A percentile compares a stretch with the other conserved stretches of the same genome.
These are phyloP conservation scores for Centruroides sculpturatus DNA, from an alignment of 1,140 invertebrate species.

Conservation along the genomic window DNA sequence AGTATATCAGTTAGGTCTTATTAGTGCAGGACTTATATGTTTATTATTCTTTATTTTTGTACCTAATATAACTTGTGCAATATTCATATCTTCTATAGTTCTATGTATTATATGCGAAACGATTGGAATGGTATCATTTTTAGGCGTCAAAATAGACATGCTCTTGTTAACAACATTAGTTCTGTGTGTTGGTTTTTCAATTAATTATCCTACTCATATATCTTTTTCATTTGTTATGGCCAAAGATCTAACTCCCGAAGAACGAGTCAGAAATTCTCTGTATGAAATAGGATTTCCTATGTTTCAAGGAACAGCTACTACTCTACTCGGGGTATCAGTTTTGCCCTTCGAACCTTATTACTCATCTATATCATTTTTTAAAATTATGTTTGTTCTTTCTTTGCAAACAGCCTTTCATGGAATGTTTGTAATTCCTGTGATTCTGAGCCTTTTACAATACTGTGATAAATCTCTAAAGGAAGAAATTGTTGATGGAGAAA, in stretches of 20 bases:
- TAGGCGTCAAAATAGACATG: conserved; percentile 85
- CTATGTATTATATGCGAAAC: conserved; percentile 90
- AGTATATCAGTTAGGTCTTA: conserved; percentile 78
- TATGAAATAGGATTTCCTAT: conserved; percentile 84
- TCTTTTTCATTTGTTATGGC: conserved; percentile 91
- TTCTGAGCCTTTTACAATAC: no score
- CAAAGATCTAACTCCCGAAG: conserved; percentile 27
- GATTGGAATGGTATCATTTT: conserved; percentile 86
- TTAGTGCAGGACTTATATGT: conserved; percentile 87
- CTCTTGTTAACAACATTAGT: conserved; percentile 98
- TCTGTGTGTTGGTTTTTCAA: conserved; percentile 95
- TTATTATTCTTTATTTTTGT: conserved; percentile 88
- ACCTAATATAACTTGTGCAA: conserved; percentile 75
- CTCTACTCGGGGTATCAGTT: conserved; percentile 74
- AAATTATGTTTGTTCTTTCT: conserved; percentile 82
- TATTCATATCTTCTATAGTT: conserved; percentile 90
- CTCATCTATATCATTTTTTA: conserved; percentile 93
- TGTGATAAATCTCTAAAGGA: no score
- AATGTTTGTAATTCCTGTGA: no score
- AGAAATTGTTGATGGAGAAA: no score
- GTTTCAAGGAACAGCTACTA: conserved; percentile 83
- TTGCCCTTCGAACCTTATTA: conserved; percentile 79
- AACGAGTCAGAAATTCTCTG: conserved; percentile 66
- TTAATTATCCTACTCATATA: conserved; percentile 93
- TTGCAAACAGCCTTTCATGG: no score